A percentile compares a stretch with the other conserved stretches of the same genome.
These are phyloP conservation scores for Hyla sarda DNA, from an alignment of 2,113 vertebrate genomes.

Conservation along the genomic window DNA sequence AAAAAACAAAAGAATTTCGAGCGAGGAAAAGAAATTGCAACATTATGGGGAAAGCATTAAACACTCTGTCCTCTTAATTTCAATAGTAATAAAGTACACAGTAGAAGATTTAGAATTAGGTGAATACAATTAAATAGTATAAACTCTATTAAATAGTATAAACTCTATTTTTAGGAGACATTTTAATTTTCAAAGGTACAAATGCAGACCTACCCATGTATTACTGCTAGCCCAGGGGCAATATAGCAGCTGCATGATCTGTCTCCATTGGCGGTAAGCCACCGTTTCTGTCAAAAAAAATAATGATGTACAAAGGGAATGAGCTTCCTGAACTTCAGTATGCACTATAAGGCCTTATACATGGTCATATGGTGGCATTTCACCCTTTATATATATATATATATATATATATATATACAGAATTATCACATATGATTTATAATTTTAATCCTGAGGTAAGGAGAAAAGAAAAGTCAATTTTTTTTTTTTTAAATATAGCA, in stretches of 20 bases:
- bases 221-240: not conserved
- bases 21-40: conserved; percentile 5
- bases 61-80: conserved; percentile 3
- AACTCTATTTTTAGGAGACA: not conserved
- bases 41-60: conserved; percentile 8
- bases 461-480: too few species aligned
- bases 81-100: not conserved
- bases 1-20: conserved; percentile 75
- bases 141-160: not conserved
- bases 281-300: not conserved
- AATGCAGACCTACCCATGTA: not conserved
- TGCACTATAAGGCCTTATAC: not conserved
- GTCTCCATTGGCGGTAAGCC: not conserved
- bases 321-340: not conserved
- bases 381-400: too few species aligned
- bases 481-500: too few species aligned
- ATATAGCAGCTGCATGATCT: not conserved
- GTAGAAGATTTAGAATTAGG: not conserved
- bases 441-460: too few species aligned
- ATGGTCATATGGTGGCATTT: too few species aligned
- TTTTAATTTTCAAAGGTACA: not conserved
- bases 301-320: not conserved
- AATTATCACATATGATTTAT: too few species aligned
- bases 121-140: not conserved
- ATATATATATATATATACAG: too few species aligned